Evolutionary conservation across 2,797 vertebrate species (phyloP), one percentile per base, ranked within the genome.

Genomic region (Gymnoscopelus microlampas): DNA sequence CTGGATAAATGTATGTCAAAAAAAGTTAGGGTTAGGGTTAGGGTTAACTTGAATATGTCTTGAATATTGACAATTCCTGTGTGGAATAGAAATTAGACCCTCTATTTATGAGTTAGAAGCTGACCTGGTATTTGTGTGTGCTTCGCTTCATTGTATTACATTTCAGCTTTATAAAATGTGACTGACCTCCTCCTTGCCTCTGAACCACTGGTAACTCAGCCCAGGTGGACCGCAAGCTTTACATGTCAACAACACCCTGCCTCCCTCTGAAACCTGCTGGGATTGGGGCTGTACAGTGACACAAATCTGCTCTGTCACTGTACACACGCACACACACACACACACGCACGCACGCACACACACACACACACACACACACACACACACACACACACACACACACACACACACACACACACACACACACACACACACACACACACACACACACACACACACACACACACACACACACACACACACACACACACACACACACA

Each of bases 161-260:
- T 29, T 29, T 29, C 26, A 29, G 26, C 26, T 29, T 29, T 2
- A 29, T 10, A 44, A 44, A 44, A 44, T 44, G 39, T 44, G 10
- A 44, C 80, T 77, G 64, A 96, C 96, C 94, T 96, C 94, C 13
- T 75, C 85, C 82, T 90, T 95, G 69, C 94, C 93, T n/a, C 83
- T 93, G 90, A 96, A 96, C 95, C 96, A 96, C 88, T 95, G 96
- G 88, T 96, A 96, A 5, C 1, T 0, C 1, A 96, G 91, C 11
- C 91, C 93, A 0, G 87, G 79, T 0, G 93, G 92, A 23, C 95
- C 95, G 0, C 63, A 63, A 0, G 93, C 95, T 62, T 70, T 86
- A 85, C 96, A 96, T 70, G 76, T 90, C 79, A 96, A 74, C 9
- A 91, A 74, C 62, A 94, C 83, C 3, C 23, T 71, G 0, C 82